Percentiles rank a stretch among this genome's conserved stretches.
phyloP scores from a whole-genome alignment of 2,113 vertebrate species.

The Campylomormyrus tamandua region DNA sequence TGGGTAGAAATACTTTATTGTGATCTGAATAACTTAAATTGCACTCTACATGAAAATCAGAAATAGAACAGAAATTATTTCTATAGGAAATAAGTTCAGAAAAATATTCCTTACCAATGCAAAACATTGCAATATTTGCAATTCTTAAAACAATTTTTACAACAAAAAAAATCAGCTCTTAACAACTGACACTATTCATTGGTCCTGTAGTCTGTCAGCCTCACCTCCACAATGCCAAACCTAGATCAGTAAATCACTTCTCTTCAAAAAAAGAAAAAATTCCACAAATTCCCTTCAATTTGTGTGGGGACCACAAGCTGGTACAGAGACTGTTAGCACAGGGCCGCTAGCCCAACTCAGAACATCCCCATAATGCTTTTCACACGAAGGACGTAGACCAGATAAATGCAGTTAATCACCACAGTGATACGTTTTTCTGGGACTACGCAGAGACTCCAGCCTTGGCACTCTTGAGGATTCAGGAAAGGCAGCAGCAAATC shows the following conservation, averaged over 20 bases:
- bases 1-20: background rate
- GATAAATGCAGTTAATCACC: background rate
- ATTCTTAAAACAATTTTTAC: background rate
- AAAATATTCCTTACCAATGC: background rate
- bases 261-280: background rate
- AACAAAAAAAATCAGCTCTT: background rate
- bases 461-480: background rate
- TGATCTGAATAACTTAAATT: background rate
- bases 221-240: slow-evolving; percentile 1
- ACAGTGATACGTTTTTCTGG: background rate
- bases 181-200: background rate
- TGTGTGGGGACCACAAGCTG: background rate
- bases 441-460: background rate
- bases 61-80: background rate
- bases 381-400: background rate
- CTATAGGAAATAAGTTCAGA: background rate
- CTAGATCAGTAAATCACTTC: slow-evolving; percentile 5
- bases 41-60: background rate
- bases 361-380: background rate
- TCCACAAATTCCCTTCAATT: background rate
- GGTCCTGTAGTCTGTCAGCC: background rate
- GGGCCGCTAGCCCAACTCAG: background rate
- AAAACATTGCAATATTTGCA: background rate
- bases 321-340: background rate
- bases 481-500: background rate